Evolutionary conservation across 1,140 invertebrate species (phyloP).

Genomic region (Scaptomyza hsui): DNA sequence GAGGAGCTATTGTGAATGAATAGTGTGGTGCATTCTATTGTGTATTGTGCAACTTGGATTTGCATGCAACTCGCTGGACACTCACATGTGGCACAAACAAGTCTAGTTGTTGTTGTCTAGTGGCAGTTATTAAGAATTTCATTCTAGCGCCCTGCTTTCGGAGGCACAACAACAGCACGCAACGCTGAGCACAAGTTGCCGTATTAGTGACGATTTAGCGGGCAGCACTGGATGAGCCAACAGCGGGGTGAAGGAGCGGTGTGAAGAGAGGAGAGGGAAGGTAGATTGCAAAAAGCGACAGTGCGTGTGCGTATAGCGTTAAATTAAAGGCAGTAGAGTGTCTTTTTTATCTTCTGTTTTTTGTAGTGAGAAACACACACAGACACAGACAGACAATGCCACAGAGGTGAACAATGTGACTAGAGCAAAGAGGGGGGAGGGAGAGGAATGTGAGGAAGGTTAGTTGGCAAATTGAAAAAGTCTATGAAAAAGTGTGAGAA

Average conservation of each 20-base stretch:
- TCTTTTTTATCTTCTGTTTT: conserved; percentile 5
- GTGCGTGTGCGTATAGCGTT: conserved; percentile 73
- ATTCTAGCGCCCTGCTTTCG: conserved; percentile 2
- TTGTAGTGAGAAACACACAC: conserved; percentile 22
- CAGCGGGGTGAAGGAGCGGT: neutral
- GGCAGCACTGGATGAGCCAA: conserved; percentile 2
- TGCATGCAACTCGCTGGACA: conserved; percentile 55
- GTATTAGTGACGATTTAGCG: conserved; percentile 79
- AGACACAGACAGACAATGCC: too few relatives aligned
- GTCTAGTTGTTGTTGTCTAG: conserved; percentile 3
- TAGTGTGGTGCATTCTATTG: conserved; percentile 44
- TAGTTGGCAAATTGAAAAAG: conserved; percentile 42
- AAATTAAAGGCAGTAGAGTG: conserved; percentile 63
- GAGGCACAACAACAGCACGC: conserved; percentile 42
- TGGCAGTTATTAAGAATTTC: conserved; percentile 64
- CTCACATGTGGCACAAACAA: conserved; percentile 14
- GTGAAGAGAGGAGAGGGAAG: neutral
- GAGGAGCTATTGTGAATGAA: conserved; percentile 41
- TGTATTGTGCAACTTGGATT: conserved; percentile 42
- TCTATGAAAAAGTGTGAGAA: neutral
- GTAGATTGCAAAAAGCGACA: conserved; percentile 26
- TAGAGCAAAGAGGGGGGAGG: neutral
- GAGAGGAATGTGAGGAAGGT: neutral
- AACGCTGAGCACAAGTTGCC: conserved; percentile 67
- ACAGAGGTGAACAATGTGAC: conserved; percentile 19